phyloP scores from a whole-genome alignment of 2,888 invertebrate species.

The Podabrus alpinus region DNA sequence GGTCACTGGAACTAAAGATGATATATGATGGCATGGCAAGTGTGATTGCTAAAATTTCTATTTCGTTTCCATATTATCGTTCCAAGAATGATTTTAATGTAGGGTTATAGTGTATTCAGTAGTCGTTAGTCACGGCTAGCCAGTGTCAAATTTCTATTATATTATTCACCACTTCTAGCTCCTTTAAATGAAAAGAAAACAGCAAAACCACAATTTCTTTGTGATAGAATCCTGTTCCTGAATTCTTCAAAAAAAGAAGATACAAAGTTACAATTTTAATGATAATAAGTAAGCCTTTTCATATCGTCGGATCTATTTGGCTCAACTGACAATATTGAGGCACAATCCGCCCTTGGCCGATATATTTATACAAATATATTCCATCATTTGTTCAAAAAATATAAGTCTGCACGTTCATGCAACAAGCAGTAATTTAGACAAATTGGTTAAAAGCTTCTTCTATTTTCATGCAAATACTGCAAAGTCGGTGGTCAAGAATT shows the following conservation, averaged over 20 bases:
- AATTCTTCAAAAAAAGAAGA: background rate
- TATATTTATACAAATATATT: too few relatives aligned
- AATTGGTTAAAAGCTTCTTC: background rate
- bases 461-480: background rate
- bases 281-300: too few relatives aligned
- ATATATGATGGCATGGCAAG: conserved; percentile 19
- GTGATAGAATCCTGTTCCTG: background rate
- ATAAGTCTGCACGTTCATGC: background rate
- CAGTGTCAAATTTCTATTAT: conserved; percentile 15
- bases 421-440: background rate
- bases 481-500: background rate
- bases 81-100: conserved; percentile 16
- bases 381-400: background rate
- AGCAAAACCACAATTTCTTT: conserved; percentile 3
- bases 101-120: conserved; percentile 20
- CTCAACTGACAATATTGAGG: too few relatives aligned
- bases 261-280: background rate
- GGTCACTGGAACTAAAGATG: conserved; percentile 17
- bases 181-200: background rate
- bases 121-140: conserved; percentile 19
- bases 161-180: background rate
- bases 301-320: too few relatives aligned
- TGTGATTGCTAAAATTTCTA: conserved; percentile 22
- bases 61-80: conserved; percentile 8
- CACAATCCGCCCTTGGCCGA: background rate